These are phyloP conservation scores for Smittia sp. DNA, from an alignment of 2,888 invertebrate genomes.

Conservation along the genomic window DNA sequence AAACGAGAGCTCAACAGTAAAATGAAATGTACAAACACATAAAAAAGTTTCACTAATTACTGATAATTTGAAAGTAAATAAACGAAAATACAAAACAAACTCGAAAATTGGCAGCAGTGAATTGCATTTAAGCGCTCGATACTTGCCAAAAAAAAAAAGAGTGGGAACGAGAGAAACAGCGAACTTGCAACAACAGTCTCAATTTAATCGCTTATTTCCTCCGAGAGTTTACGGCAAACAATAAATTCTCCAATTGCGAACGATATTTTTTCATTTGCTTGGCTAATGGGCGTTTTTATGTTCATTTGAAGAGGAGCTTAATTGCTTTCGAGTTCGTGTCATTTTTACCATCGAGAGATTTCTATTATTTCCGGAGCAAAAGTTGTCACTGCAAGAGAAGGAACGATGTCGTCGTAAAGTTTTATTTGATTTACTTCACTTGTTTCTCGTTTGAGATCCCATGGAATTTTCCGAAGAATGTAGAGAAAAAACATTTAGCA, in stretches of 20 bases:
- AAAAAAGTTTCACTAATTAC: conserved; percentile 21
- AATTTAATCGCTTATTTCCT: neutral
- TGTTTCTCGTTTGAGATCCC: neutral
- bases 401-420: conserved; percentile 18
- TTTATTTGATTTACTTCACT: conserved; percentile 19
- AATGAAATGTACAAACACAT: conserved; percentile 20
- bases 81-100: conserved; percentile 2
- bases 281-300: conserved; percentile 39
- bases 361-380: neutral
- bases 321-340: conserved; percentile 38
- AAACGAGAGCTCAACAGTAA: conserved; percentile 1
- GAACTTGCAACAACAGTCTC: conserved; percentile 9
- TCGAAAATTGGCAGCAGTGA: neutral
- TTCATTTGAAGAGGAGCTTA: conserved; percentile 29
- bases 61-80: conserved; percentile 26
- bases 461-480: neutral
- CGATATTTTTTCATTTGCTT: conserved; percentile 38
- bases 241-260: conserved; percentile 36
- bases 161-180: neutral
- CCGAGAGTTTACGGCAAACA: conserved; percentile 23
- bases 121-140: conserved; percentile 10
- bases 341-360: conserved; percentile 24
- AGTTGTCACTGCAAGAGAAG: neutral
- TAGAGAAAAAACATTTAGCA: neutral
- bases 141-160: conserved; percentile 14